Evolutionary conservation across 1,140 invertebrate genomes (phyloP), one percentile per base, ranked within the genome.

Genomic region (Brachionus sp.): DNA sequence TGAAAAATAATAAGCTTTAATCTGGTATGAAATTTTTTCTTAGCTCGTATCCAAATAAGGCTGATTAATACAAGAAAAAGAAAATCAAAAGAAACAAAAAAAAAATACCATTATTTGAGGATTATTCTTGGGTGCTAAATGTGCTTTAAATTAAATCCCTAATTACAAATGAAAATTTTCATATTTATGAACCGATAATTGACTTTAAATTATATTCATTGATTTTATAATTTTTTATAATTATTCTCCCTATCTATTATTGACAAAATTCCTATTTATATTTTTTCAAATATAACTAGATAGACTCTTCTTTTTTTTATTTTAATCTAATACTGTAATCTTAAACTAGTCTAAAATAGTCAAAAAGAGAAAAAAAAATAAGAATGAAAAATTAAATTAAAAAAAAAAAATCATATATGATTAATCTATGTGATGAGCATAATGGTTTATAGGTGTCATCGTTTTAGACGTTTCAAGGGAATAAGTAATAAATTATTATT

Each of bases 351-450:
- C 29, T 29, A 29, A 3, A 29, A 29, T 2, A 29, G 29, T 29
- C n/a, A 29, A 29, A 29, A 29, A 29, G 29, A 29, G 29, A 29
- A 29, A 29, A 29, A 29, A 2, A 29, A 29, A 29, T 29, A 29
- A 29, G 3, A 29, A 29, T 29, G 29, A 29, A 29, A 29, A 29
- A 29, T 29, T 29, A 29, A 29, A 29, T 29, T 29, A 2, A 29
- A 29, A 29, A 29, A 29, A 29, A 29, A 2, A 29, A 19, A 57
- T 23, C 50, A 0, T 9, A 25, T 23, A 57, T 57, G 50, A 57
- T 57, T 57, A 57, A 57, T 57, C 50, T 57, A 57, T 57, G 16
- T 57, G 50, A 57, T 57, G 50, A 57, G 50, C 50, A 57, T n/a
- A 57, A 57, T 57, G 16, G 16, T 57, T 57, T 19, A 29, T 29